Percentiles rank a stretch among this genome's conserved stretches.
These are phyloP conservation scores for Ephialtes manifestator DNA, from an alignment of 2,888 invertebrate species.

Conservation along the genomic window DNA sequence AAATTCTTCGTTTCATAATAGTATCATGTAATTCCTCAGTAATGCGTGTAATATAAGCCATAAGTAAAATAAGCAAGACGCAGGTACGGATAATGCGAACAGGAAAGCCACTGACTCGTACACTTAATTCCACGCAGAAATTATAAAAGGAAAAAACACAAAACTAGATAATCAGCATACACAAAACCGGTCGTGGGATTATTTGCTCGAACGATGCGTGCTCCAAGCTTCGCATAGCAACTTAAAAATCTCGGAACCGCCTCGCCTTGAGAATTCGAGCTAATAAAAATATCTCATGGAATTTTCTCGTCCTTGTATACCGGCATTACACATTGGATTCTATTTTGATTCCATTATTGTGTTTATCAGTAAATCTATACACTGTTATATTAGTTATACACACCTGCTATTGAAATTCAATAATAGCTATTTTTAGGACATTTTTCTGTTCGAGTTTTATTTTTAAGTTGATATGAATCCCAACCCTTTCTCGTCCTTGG, in stretches of 20 bases:
- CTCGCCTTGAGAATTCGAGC: conserved; percentile 76
- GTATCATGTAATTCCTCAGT: conserved; percentile 1
- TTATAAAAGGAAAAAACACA: conserved; percentile 13
- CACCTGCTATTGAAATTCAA: background rate
- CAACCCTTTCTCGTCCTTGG: background rate
- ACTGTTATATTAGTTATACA: background rate
- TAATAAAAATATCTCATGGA: conserved; percentile 53
- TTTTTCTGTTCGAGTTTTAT: background rate
- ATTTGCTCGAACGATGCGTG: conserved; percentile 65
- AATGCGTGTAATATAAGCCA: background rate
- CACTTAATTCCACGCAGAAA: background rate
- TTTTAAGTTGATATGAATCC: background rate
- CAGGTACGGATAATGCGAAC: background rate
- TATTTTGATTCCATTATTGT: background rate
- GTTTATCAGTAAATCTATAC: background rate
- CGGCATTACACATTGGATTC: background rate
- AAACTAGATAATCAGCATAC: conserved; percentile 64
- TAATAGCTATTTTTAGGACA: background rate
- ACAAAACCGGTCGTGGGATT: conserved; percentile 78
- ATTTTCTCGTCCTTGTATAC: conserved; percentile 40
- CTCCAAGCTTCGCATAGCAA: conserved; percentile 33
- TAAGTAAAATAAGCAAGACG: background rate
- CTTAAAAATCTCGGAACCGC: conserved; percentile 69
- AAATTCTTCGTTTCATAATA: conserved; percentile 30
- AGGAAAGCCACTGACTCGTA: background rate